Evolutionary conservation across 2,888 invertebrate genomes (phyloP), one percentile per base, ranked within the genome.

Genomic region (Aphrophora alni): DNA sequence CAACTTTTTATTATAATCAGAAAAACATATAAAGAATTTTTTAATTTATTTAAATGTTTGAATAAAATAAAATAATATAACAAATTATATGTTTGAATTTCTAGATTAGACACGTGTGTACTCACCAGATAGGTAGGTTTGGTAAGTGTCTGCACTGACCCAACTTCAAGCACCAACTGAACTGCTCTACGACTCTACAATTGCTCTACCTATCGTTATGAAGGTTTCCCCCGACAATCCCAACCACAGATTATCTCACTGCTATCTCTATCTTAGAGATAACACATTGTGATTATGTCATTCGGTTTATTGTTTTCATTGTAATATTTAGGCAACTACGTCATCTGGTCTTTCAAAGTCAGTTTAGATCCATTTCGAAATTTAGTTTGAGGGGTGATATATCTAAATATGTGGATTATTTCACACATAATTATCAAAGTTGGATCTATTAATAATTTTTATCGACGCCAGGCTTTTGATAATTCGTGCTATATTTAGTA

Each of bases 181-280:
- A 59, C 59, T 59, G 59, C 59, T 59, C 21, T 59, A 59, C 21
- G 21, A 21, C 59, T 21, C 59, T 2, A 21, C 59, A 59, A 59
- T 59, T 21, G 59, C 59, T 59, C 59, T 59, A 59, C 59, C 59
- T 59, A 59, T n/a, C 12, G 59, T 59, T 59, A 21, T 59, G 59
- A 59, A 59, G 59, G 59, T 21, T 59, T 59, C 59, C 59, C 59
- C 59, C 59, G 59, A 21, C 59, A 59, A 59, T 59, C 59, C 59
- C 21, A 21, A 21, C 59, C 59, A 21, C 59, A 59, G 59, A 59
- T 59, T 59, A 59, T 44, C 44, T 10, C 33, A 14, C 44, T 44
- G 44, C 14, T 44, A 44, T 59, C 59, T 59, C n/a, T 59, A 21
- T 59, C 21, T 59, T n/a, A n/a, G 5, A 59, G 59, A 59, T 59